A percentile compares a stretch with the other conserved stretches of the same genome.
Conservation (phyloP, 2,888 invertebrate species). For the Leptinotarsa tumamoca region DNA sequence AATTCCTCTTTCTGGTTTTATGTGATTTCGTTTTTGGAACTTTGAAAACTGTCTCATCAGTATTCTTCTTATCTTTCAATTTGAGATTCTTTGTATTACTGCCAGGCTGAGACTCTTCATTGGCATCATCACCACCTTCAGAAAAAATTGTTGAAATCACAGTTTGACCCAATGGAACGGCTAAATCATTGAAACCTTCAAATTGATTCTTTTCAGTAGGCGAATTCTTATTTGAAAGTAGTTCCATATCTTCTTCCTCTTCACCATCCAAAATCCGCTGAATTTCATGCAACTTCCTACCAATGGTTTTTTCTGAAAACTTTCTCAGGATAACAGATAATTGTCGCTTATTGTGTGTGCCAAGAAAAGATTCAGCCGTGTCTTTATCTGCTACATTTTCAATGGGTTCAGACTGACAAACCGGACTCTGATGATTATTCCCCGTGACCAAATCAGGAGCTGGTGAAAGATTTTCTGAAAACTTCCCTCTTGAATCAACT, state of each 20-base stretch:
- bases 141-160: neutral
- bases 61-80: neutral
- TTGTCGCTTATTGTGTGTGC: neutral
- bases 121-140: neutral
- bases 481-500: neutral
- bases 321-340: neutral
- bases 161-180: neutral
- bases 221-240: neutral
- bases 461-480: neutral
- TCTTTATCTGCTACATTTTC: neutral
- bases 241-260: neutral
- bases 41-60: conserved; percentile 15
- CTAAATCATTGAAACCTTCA: neutral
- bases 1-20: neutral
- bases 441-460: neutral
- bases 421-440: neutral
- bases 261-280: neutral
- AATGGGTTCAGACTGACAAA: neutral
- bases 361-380: neutral
- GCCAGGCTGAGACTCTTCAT: neutral
- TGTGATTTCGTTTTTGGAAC: conserved; percentile 17
- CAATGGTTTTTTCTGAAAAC: neutral
- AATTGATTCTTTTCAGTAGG: neutral
- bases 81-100: neutral
- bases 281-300: neutral